Evolutionary conservation across 2,888 invertebrate species (phyloP), one percentile per base, ranked within the genome.

Genomic region (Oligia strigilis): DNA sequence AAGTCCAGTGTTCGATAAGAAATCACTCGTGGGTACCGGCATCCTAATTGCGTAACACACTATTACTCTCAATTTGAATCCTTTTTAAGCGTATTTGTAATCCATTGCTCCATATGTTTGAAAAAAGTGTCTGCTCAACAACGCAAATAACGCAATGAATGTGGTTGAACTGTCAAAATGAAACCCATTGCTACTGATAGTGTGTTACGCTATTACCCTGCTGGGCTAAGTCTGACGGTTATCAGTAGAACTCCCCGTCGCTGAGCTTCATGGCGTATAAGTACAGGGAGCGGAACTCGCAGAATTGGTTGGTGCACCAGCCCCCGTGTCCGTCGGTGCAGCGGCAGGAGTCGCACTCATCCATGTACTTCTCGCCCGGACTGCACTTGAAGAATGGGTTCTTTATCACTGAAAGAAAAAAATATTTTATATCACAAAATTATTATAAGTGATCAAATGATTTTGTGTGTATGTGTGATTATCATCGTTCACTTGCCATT

Each of bases 331-430:
- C 97, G 87, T 97, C 97, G 0, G 94, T 94, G 92, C 97, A 97
- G 85, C 97, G 96, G 91, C 97, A 97, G 2, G 96, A 96, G 92
- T 96, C 96, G 75, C 97, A 97, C 89, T 97, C 97, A 84, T 97
- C 97, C 97, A 97, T 97, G 91, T 97, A 97, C 92, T 96, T 96
- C 94, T 97, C 97, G 0, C 97, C 97, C 0, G 97, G 97, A 72
- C 93, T 93, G 93, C 97, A 97, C 83, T 95, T 96, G 95, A 97
- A 97, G 95, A 97, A 97, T 5, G 97, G 97, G 87, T 97, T 97
- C 93, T 97, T 96, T 83, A 97, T 96, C 84, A 97, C 97, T 96
- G 94, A 6, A 55, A 85, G 14, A 46, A 0, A 52, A 43, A 3
- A 62, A 6, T 1, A 55, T 66, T 17, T 36, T 23, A 43, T 40